Evolutionary conservation across 2,888 invertebrate species (phyloP).

Genomic region (Danaus chrysippus): DNA sequence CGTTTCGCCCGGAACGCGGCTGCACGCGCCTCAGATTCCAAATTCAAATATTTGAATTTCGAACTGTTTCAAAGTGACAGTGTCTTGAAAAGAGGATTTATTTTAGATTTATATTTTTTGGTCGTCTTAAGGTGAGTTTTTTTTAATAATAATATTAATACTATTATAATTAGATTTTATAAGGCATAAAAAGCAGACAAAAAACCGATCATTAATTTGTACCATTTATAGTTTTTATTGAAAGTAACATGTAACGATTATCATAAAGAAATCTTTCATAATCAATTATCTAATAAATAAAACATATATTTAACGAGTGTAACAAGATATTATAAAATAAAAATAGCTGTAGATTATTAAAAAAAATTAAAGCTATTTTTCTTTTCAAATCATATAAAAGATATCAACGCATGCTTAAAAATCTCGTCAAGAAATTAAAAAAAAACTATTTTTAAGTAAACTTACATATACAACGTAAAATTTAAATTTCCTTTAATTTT

Average conservation of each 20-base stretch:
- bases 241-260: not conserved
- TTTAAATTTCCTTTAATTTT: too few species aligned
- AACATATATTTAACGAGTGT: too few species aligned
- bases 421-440: not conserved
- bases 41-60: conserved; percentile 32
- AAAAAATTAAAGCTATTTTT: too few species aligned
- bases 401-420: conserved; percentile 30
- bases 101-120: conserved; percentile 38
- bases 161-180: too few species aligned
- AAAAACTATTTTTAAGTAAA: not conserved
- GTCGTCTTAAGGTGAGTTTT: conserved; percentile 59
- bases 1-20: conserved; percentile 57
- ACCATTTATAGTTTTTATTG: not conserved
- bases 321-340: too few species aligned
- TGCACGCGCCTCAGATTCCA: conserved; percentile 42
- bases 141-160: not conserved
- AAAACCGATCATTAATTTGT: too few species aligned
- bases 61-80: conserved; percentile 49
- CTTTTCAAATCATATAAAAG: conserved; percentile 27
- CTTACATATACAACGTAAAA: too few species aligned
- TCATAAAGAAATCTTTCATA: too few species aligned
- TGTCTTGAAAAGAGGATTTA: conserved; percentile 58
- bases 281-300: too few species aligned
- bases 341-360: too few species aligned
- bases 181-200: too few species aligned